These are phyloP conservation scores for Tiaroga cobitis DNA, from an alignment of 2,797 vertebrate genomes.

Conservation along the genomic window DNA sequence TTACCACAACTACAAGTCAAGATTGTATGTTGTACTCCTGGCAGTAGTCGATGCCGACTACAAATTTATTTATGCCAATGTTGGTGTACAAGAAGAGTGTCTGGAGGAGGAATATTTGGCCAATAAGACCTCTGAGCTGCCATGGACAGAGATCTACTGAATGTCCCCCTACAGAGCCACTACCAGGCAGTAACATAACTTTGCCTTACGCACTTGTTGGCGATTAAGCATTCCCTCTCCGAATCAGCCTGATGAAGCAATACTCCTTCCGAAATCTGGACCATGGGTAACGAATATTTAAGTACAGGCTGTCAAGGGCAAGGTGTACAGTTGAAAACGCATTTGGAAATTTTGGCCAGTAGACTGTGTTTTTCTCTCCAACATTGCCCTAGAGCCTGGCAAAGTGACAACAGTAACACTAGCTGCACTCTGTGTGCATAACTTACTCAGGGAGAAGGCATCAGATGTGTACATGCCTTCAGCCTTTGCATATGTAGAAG, in stretches of 20 bases:
- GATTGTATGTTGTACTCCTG: conserved; percentile 7
- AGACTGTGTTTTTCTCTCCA: neutral
- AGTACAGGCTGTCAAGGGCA: conserved; percentile 9
- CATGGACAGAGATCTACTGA: conserved; percentile 12
- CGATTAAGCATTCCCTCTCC: conserved; percentile 18
- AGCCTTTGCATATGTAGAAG: conserved; percentile 12
- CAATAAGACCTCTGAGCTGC: conserved; percentile 10
- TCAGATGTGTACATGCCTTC: conserved; percentile 15
- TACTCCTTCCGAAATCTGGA: neutral
- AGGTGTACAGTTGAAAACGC: neutral
- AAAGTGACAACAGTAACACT: conserved; percentile 17
- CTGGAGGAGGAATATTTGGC: conserved; percentile 24
- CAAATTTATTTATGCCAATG: conserved; percentile 11
- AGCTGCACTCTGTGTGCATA: conserved; percentile 2
- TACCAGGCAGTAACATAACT: conserved; percentile 11
- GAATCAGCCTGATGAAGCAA: conserved; percentile 1
- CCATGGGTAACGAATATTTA: neutral
- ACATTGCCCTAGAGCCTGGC: conserved; percentile 8
- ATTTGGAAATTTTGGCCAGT: conserved; percentile 10
- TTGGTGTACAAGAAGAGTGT: conserved; percentile 2
- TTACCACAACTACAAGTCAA: neutral
- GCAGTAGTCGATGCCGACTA: conserved; percentile 15
- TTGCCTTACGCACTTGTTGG: conserved; percentile 20
- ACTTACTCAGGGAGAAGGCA: conserved; percentile 20
- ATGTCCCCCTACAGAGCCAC: neutral